These are phyloP conservation scores for Entomyzon cyanotis DNA, from an alignment of 2,113 vertebrate genomes.

Conservation along the genomic window DNA sequence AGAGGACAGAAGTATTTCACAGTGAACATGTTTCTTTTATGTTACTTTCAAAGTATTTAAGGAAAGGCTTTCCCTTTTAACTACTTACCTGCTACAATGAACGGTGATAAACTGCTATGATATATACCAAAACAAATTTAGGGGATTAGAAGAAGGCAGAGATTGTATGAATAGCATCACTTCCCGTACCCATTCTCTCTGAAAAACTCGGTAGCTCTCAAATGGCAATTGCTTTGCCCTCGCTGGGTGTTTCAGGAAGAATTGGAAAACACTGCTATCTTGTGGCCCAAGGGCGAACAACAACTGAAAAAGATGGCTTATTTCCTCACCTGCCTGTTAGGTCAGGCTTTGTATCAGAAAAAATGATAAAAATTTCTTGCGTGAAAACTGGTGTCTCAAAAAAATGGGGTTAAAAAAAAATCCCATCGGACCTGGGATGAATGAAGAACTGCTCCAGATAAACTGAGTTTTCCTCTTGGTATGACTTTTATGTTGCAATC, in stretches of 20 bases:
- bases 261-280: constrained; percentile 63
- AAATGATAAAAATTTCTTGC: background rate
- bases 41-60: background rate
- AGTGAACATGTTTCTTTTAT: background rate
- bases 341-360: background rate
- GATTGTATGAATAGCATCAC: background rate
- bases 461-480: background rate
- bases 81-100: background rate
- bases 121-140: background rate
- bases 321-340: background rate
- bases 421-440: fast-evolving
- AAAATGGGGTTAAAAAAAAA: background rate
- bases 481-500: background rate
- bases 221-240: background rate
- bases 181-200: background rate
- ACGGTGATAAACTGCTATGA: background rate
- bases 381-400: background rate
- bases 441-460: background rate
- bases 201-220: background rate
- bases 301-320: background rate
- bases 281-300: constrained; percentile 38
- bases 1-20: background rate
- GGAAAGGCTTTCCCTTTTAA: background rate
- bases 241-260: background rate
- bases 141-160: background rate